Base-by-base conservation (phyloP, 2,797 vertebrate genomes). In the Siniperca undulata region DNA sequence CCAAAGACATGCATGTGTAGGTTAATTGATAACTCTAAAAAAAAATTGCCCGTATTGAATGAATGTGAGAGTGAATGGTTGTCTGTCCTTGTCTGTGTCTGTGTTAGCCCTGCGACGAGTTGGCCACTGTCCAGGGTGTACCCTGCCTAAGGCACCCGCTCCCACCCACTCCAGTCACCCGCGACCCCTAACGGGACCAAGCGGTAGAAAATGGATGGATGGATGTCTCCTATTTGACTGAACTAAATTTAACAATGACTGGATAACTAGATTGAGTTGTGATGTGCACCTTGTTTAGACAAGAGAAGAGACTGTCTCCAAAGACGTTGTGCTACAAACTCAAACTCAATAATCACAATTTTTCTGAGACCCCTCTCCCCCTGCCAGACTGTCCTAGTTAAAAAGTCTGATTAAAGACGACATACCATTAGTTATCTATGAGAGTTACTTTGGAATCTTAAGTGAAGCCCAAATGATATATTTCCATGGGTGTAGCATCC, bases 161-260 rank as follows among this genome's bases (percentile, higher is more conserved):
- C n/a, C n/a, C n/a, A n/a, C n/a, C n/a, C n/a, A n/a, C n/a, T n/a
- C n/a, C n/a, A n/a, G n/a, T n/a, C n/a, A n/a, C n/a, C n/a, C n/a
- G n/a, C n/a, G n/a, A n/a, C n/a, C n/a, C n/a, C n/a, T n/a, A n/a
- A n/a, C n/a, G n/a, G n/a, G n/a, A n/a, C n/a, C n/a, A n/a, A n/a
- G n/a, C n/a, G n/a, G n/a, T n/a, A n/a, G n/a, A n/a, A n/a, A n/a
- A n/a, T n/a, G n/a, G n/a, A n/a, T n/a, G n/a, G n/a, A n/a, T n/a
- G n/a, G n/a, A 10, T 44, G 27, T 16, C 20, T 73, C n/a, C 38
- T 66, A 12, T 38, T 62, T 27, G 16, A 72, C 36, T 55, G 24
- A 69, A 53, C 34, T 58, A 34, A 69, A 42, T 74, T n/a, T 60
- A 59, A 36, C 34, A 20, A 48, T 34, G 59, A 20, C n/a, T 58